Percentiles rank a stretch among this genome's conserved stretches.
phyloP scores from a whole-genome alignment of 2,113 vertebrate genomes.

The Oncorhynchus nerka region DNA sequence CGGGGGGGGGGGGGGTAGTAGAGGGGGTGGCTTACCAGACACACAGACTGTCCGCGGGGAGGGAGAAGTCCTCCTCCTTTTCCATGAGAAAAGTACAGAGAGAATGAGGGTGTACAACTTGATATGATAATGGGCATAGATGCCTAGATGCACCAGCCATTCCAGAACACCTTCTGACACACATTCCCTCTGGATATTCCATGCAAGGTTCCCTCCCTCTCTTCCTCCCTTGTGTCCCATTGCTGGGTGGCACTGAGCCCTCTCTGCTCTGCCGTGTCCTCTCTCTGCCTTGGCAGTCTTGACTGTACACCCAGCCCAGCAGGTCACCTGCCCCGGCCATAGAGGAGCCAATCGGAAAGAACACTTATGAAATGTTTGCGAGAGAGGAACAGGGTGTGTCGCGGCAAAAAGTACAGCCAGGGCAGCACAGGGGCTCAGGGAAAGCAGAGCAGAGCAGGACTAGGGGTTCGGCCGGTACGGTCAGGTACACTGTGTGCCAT shows the following conservation, averaged over 20 bases:
- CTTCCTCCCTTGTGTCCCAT: slow-evolving; percentile 14
- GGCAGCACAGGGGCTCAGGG: background rate
- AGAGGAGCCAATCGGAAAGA: no score
- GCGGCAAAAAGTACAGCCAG: background rate
- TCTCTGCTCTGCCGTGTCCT: no score
- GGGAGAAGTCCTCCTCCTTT: no score
- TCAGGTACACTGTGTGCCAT: slow-evolving; percentile 22
- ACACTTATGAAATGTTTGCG: no score
- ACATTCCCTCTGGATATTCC: no score
- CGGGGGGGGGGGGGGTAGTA: background rate
- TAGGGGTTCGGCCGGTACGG: slow-evolving; percentile 21
- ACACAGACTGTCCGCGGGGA: no score
- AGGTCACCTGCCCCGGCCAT: background rate
- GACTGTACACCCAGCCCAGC: background rate
- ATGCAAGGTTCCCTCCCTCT: slow-evolving; percentile 22
- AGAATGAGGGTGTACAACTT: no score
- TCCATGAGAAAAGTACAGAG: slow-evolving; percentile 5
- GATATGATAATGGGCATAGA: no score
- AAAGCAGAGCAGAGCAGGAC: background rate
- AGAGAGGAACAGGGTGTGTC: background rate
- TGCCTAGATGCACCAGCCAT: no score
- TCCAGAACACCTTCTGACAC: no score
- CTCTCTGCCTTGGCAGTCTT: background rate
- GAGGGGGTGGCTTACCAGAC: background rate
- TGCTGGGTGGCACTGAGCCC: no score